Percentiles rank a stretch among this genome's conserved stretches.
Evolutionary conservation across 1,140 invertebrate species (phyloP).

Genomic region (Bombus turneri): DNA sequence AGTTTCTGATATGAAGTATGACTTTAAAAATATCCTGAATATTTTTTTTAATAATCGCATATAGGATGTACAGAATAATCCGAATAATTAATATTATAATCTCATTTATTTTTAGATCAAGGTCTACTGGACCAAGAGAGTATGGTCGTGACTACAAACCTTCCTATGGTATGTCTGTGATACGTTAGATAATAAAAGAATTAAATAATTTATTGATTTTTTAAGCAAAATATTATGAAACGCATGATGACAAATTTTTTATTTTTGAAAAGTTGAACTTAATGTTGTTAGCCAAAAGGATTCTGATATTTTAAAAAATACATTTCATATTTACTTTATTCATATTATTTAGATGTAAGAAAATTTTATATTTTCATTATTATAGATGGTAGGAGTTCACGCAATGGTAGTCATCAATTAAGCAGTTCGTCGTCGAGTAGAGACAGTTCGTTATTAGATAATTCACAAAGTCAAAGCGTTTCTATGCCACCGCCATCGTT

Average conservation of each 20-base stretch:
- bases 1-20: conserved; percentile 77
- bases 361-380: conserved; percentile 38
- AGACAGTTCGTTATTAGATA: conserved; percentile 74
- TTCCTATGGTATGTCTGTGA: conserved; percentile 73
- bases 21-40: conserved; percentile 68
- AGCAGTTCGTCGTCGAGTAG: conserved; percentile 71
- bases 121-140: conserved; percentile 79
- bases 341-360: not conserved
- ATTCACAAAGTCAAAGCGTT: conserved; percentile 72
- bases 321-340: not conserved
- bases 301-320: conserved; percentile 53
- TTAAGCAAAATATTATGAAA: not conserved
- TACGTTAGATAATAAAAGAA: not conserved
- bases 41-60: not conserved
- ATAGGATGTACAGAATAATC: conserved; percentile 2
- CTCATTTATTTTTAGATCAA: conserved; percentile 72
- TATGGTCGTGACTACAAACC: conserved; percentile 77
- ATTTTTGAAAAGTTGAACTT: conserved; percentile 67
- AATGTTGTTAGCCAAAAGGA: conserved; percentile 72
- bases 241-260: conserved; percentile 50
- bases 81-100: conserved; percentile 11
- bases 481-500: conserved; percentile 74
- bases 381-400: conserved; percentile 82
- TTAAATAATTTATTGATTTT: not conserved
- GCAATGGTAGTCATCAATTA: conserved; percentile 84